Percentiles rank a stretch among this genome's conserved stretches.
Evolutionary conservation across 2,113 vertebrate genomes (phyloP).

Genomic region (Leptobrachium ailaonicum): DNA sequence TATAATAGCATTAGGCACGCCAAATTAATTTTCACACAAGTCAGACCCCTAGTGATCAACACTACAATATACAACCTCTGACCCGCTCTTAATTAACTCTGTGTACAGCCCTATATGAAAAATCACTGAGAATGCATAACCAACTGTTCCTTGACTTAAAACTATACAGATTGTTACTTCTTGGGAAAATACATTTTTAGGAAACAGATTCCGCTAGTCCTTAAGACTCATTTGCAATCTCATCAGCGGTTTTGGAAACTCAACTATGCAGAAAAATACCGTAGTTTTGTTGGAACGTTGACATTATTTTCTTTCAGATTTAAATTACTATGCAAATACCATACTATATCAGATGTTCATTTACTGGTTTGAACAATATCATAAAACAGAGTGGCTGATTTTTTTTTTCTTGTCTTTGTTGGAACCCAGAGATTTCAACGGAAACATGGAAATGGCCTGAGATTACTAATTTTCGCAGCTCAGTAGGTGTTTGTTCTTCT

Average conservation of each 20-base stretch:
- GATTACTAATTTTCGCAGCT: too few relatives aligned
- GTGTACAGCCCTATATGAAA: conserved; percentile 53
- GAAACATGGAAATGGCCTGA: too few relatives aligned
- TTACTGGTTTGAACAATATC: background rate
- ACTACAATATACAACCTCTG: conserved; percentile 53
- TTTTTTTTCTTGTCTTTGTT: background rate
- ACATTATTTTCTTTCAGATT: conserved; percentile 30
- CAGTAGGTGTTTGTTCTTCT: too few relatives aligned
- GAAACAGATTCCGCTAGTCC: conserved; percentile 27
- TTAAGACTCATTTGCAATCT: conserved; percentile 39
- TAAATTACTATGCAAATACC: conserved; percentile 18
- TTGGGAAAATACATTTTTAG: conserved; percentile 25
- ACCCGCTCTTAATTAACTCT: conserved; percentile 55
- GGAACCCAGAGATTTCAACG: too few relatives aligned
- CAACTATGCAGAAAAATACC: conserved; percentile 32
- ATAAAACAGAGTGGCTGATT: background rate
- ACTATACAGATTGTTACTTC: conserved; percentile 38
- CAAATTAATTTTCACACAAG: conserved; percentile 58
- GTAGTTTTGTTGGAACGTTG: background rate
- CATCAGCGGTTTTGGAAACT: conserved; percentile 19
- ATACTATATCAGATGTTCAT: conserved; percentile 18
- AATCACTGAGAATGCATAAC: conserved; percentile 16
- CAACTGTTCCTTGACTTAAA: conserved; percentile 37
- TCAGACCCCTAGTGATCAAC: conserved; percentile 57
- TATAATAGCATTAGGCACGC: conserved; percentile 57